Base-by-base conservation (phyloP, 2,888 invertebrate species). In the Melieria crassipennis region DNA sequence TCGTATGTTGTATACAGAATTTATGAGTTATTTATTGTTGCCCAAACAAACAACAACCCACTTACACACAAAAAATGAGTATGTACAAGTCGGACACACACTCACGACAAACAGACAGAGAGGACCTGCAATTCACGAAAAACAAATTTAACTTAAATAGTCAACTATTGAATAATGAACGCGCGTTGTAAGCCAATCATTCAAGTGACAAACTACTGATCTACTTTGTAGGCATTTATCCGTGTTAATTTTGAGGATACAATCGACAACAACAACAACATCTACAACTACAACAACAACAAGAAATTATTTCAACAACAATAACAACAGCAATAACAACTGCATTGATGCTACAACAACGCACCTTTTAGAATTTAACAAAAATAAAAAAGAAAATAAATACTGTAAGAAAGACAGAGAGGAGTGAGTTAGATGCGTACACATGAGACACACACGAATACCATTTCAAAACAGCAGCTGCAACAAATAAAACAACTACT, bases 171-270 rank as follows among this genome's bases (percentile, higher is more conserved):
- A 30, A 30, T 30, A 30, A 30, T 30, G 30, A 30, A 30, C 30
- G 30, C 30, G 30, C 30, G 30, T 30, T 30, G 30, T 30, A 30
- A 30, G 30, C 30, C 30, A 30, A 30, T 6, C 42, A 56, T 57
- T 58, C 46, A 43, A 68, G 61, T 61, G 52, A 68, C 42, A 50
- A 16, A 60, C 69, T 55, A 46, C 46, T 11, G 61, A 62, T 62
- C 55, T 69, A 62, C 62, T 69, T 62, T 65, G 52, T 86, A 87
- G 86, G 86, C 82, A 86, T 87, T 84, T 87, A 87, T 83, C 86
- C 86, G 78, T 87, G 87, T 87, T 87, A 87, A 86, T 85, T 85
- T 84, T 84, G 85, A 84, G 86, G 86, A 84, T 82, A 80, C 81
- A 77, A 73, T 75, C 73, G 72, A 75, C 75, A 69, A 77, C 70